Percentiles rank a stretch among this genome's conserved stretches.
Evolutionary conservation across 2,888 invertebrate species (phyloP).

Genomic region (Acanthosepion esculentum): DNA sequence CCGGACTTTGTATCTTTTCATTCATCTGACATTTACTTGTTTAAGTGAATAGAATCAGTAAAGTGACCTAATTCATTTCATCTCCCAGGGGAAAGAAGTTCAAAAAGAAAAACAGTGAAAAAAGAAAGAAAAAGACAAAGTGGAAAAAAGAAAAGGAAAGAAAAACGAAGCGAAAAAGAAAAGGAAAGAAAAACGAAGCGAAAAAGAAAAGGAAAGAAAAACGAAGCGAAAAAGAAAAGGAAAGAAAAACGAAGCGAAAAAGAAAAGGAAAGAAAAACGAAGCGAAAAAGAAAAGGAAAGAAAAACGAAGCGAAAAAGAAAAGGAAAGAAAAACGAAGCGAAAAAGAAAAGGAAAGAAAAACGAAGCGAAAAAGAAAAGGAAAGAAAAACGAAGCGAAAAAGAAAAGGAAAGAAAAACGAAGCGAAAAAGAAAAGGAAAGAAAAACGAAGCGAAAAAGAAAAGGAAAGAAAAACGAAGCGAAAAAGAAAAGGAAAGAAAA

Average conservation of each 20-base stretch:
- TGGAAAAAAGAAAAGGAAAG: not conserved
- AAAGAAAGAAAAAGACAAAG: not conserved
- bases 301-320: not conserved
- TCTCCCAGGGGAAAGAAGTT: not conserved
- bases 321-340: not conserved
- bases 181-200: rapidly evolving
- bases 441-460: not conserved
- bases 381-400: not conserved
- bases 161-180: not conserved
- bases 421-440: not conserved
- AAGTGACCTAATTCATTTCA: not conserved
- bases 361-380: rapidly evolving
- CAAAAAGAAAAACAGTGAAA: not conserved
- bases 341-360: not conserved
- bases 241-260: not conserved
- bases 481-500: no score
- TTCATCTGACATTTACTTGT: not conserved
- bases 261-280: not conserved
- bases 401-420: not conserved
- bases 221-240: not conserved
- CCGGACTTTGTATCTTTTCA: conserved; percentile 13
- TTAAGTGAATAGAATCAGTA: not conserved
- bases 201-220: rapidly evolving
- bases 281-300: not conserved
- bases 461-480: no score